Evolutionary conservation across 2,113 vertebrate species (phyloP).

Genomic region (Xenopus borealis): DNA sequence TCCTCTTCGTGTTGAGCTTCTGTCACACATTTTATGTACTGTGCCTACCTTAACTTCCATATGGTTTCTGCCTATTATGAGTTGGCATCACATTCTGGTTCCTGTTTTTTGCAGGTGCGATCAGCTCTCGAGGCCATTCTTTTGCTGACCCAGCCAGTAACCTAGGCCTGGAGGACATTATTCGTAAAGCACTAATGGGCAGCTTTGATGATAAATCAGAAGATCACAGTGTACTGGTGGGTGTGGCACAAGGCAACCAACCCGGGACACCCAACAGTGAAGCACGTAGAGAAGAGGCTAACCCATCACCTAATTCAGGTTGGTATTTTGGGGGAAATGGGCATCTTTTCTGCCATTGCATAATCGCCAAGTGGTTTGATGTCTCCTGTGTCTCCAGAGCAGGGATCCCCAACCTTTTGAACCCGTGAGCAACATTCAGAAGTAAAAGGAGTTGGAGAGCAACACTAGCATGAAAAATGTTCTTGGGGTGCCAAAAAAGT

Average conservation of each 20-base stretch:
- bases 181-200: slow-evolving; percentile 96
- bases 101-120: slow-evolving; percentile 68
- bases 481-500: too few relatives aligned
- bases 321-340: slow-evolving; percentile 3
- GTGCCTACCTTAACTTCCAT: too few relatives aligned
- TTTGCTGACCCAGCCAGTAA: slow-evolving; percentile 95
- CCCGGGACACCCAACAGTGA: slow-evolving; percentile 64
- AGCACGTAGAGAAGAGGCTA: slow-evolving; percentile 80
- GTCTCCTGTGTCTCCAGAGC: too few relatives aligned
- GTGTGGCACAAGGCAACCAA: slow-evolving; percentile 54
- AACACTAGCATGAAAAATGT: too few relatives aligned
- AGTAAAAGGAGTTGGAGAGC: too few relatives aligned
- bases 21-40: not conserved
- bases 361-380: too few relatives aligned
- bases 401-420: too few relatives aligned
- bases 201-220: slow-evolving; percentile 92
- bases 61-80: too few relatives aligned
- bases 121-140: slow-evolving; percentile 89
- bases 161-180: slow-evolving; percentile 94
- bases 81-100: too few relatives aligned
- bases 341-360: too few relatives aligned
- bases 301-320: slow-evolving; percentile 88
- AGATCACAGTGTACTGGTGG: slow-evolving; percentile 79
- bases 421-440: too few relatives aligned
- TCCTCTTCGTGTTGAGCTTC: too few relatives aligned